These are phyloP conservation scores for Calephelis virginiensis DNA, from an alignment of 1,140 invertebrate genomes.

Conservation along the genomic window DNA sequence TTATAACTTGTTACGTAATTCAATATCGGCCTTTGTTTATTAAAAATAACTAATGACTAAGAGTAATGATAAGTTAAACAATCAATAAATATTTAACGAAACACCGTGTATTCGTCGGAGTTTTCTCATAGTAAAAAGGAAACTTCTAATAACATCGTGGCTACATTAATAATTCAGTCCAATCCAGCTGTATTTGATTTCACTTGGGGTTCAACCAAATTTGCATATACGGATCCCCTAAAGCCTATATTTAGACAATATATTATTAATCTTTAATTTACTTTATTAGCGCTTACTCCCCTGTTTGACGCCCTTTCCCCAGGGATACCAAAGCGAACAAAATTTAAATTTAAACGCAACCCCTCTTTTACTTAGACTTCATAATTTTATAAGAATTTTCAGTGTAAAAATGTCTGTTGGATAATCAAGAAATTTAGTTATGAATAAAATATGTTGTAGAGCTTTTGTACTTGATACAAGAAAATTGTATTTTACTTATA, in stretches of 20 bases:
- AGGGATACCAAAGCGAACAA: slow-evolving; percentile 62
- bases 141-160: slow-evolving; percentile 29
- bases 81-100: neutral
- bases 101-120: neutral
- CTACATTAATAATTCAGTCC: slow-evolving; percentile 44
- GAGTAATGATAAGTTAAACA: neutral
- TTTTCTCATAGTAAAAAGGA: slow-evolving; percentile 21
- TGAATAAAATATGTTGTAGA: no score
- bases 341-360: slow-evolving; percentile 77
- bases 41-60: neutral
- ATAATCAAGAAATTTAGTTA: neutral
- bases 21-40: neutral
- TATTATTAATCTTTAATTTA: slow-evolving; percentile 79
- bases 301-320: slow-evolving; percentile 48
- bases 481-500: no score
- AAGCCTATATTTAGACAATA: slow-evolving; percentile 73
- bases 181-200: slow-evolving; percentile 54
- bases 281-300: slow-evolving; percentile 71
- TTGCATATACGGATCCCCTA: slow-evolving; percentile 63
- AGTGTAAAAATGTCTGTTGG: neutral
- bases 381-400: slow-evolving; percentile 25
- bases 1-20: no score
- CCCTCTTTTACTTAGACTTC: slow-evolving; percentile 42
- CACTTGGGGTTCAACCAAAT: slow-evolving; percentile 52
- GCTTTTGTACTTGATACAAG: no score